A percentile compares a stretch with the other conserved stretches of the same genome.
Conservation (phyloP, 2,797 vertebrate species). For the Galago senegalensis region DNA sequence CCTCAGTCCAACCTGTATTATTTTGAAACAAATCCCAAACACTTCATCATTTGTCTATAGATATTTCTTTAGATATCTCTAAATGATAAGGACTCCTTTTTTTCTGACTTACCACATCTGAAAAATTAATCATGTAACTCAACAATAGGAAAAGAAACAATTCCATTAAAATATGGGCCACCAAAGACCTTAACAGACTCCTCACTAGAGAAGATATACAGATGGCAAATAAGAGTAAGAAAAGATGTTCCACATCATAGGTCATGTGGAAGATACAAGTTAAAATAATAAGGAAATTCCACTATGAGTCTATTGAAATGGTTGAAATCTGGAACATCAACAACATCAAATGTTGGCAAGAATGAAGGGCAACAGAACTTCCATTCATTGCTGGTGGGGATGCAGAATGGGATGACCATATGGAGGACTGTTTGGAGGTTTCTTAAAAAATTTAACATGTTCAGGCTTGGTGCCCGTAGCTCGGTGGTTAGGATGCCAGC, state of each 20-base stretch:
- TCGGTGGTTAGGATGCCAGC: too few species aligned
- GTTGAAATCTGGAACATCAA: not conserved
- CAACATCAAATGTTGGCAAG: not conserved
- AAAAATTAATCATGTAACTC: conserved; percentile 9
- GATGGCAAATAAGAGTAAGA: not conserved
- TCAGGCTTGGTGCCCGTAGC: too few species aligned
- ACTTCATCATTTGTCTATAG: not conserved
- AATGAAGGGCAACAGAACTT: not conserved
- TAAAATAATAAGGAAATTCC: not conserved
- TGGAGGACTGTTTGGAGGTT: not conserved
- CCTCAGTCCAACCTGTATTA: not conserved
- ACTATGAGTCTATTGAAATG: too few species aligned
- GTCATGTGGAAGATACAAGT: not conserved
- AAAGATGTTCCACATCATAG: rapidly evolving
- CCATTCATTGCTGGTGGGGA: not conserved
- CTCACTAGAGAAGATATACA: not conserved
- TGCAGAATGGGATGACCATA: not conserved
- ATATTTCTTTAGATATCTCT: not conserved
- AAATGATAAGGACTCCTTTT: not conserved
- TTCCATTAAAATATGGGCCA: not conserved
- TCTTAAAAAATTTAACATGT: not conserved
- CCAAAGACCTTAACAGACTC: not conserved
- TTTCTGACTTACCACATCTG: not conserved
- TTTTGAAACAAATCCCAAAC: conserved; percentile 34
- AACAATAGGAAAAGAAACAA: not conserved